A percentile compares a stretch with the other conserved stretches of the same genome.
phyloP scores from a whole-genome alignment of 2,113 vertebrate species.

The Apus apus region DNA sequence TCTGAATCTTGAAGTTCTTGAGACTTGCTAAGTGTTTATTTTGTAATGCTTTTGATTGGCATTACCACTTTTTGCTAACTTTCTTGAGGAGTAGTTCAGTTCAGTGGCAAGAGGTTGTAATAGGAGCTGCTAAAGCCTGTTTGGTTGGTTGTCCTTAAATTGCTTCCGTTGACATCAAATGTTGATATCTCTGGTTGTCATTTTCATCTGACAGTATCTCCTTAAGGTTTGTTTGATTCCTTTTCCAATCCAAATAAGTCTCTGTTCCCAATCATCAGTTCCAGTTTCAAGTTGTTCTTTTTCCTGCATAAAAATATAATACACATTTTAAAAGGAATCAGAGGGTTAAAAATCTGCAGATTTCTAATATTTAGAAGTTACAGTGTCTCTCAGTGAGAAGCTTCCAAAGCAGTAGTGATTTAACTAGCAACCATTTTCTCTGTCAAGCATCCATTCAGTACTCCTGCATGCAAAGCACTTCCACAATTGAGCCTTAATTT shows the following conservation, averaged over 20 bases:
- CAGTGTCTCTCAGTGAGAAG: neutral
- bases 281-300: neutral
- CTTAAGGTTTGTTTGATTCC: neutral
- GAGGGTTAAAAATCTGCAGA: neutral
- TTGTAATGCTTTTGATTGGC: neutral
- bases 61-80: neutral
- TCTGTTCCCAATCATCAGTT: constrained; percentile 9
- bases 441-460: neutral
- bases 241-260: neutral
- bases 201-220: neutral
- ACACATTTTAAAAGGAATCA: neutral
- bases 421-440: neutral
- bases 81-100: neutral
- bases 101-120: neutral
- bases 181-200: neutral
- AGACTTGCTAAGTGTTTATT: neutral
- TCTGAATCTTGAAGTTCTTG: neutral
- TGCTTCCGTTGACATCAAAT: neutral
- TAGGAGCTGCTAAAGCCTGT: neutral
- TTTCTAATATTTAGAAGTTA: neutral
- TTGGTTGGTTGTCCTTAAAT: neutral
- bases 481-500: neutral
- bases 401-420: neutral
- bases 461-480: neutral
- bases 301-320: neutral